Evolutionary conservation across 2,113 vertebrate genomes (phyloP), one percentile per base, ranked within the genome.

Genomic region (Microcebus jonahi): DNA sequence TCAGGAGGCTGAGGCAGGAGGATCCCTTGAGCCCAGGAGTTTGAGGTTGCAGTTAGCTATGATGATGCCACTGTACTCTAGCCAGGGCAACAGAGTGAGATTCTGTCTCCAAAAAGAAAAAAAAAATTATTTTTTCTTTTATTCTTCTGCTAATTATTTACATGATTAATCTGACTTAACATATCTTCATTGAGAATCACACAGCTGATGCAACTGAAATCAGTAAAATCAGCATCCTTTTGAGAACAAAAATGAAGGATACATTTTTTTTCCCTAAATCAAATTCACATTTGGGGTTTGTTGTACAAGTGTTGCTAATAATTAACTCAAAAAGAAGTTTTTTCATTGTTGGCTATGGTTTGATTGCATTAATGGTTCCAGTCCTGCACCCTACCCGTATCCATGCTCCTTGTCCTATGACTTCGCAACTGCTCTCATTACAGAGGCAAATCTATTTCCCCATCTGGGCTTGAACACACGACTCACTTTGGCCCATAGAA

Each of bases 281-380:
- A 96, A 91, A 96, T 34, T 96, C 25, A 84, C 7, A n/a, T 73
- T 68, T 75, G 13, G 48, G n/a, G 42, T 82, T 92, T 92, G 36
- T 68, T 85, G 21, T 29, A 0, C 25, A 36, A 65, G n/a, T 50
- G 6, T 9, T 68, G 29, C 17, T 77, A 55, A 92, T 68, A 88
- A 63, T 63, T 63, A 81, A 53, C 20, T 61, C 11, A 85, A 45
- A 83, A n/a, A 65, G n/a, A 83, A 61, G 31, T 7, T 67, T 67
- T 23, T n/a, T 73, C 55, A 39, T n/a, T 71, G 50, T 36, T 55
- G 20, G 45, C 29, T 59, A 27, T 27, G 31, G 5, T 29, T 36
- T 36, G 34, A 68, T 14, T 70, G 31, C 42, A 34, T 27, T 21
- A 61, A 61, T 20, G 29, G 2, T 48, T 27, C 88, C 48, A 81